These are phyloP conservation scores for Ophion costatus DNA, from an alignment of 2,888 invertebrate genomes.

Conservation along the genomic window DNA sequence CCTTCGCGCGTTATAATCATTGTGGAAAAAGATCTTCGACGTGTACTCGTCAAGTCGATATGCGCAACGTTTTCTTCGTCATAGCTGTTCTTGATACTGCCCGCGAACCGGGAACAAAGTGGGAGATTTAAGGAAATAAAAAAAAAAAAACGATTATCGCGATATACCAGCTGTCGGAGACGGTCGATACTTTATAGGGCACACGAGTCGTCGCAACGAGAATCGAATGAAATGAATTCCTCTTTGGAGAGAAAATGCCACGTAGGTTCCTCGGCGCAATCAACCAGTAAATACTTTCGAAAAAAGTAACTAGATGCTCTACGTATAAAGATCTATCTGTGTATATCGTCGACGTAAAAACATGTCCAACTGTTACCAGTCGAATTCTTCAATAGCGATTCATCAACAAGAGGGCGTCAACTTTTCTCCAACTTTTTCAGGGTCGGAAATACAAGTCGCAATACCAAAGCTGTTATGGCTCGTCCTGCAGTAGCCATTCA, in stretches of 20 bases:
- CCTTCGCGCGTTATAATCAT: conserved; percentile 57
- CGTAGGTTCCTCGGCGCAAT: not conserved
- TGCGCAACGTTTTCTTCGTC: conserved; percentile 8
- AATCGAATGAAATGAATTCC: conserved; percentile 51
- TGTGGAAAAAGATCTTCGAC: conserved; percentile 64
- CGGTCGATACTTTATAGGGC: conserved; percentile 13
- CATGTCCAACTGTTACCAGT: conserved; percentile 52
- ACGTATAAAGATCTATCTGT: not conserved
- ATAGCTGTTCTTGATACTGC: conserved; percentile 6
- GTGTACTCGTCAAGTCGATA: not conserved
- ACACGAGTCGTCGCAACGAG: conserved; percentile 23
- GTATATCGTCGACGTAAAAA: conserved; percentile 30
- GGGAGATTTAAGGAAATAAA: not conserved
- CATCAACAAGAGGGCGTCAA: conserved; percentile 16
- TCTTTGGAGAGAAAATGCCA: conserved; percentile 5
- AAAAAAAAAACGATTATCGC: conserved; percentile 3
- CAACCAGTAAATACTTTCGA: not conserved
- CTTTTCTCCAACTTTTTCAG: not conserved
- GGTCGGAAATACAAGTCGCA: not conserved
- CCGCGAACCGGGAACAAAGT: not conserved
- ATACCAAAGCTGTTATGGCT: too few species aligned
- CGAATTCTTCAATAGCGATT: conserved; percentile 39
- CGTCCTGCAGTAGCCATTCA: too few species aligned
- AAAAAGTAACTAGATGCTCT: not conserved
- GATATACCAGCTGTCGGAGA: not conserved